Base-by-base conservation (phyloP, 2,113 vertebrate species). In the Dipodomys spectabilis region DNA sequence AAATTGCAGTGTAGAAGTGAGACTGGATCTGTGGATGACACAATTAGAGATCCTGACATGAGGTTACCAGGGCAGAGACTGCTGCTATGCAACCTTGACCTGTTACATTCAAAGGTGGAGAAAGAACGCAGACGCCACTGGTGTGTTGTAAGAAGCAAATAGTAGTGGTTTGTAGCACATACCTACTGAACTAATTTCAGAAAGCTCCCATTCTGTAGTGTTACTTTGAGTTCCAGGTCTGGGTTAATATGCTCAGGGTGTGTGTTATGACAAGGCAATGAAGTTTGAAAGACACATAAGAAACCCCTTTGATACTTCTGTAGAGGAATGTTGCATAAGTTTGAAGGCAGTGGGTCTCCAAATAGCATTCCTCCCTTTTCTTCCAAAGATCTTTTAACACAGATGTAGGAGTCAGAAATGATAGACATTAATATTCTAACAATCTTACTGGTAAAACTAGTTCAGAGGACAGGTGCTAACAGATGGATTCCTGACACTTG, bases 11-110 rank as follows among this genome's bases (percentile, higher is more conserved):
- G 6, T 44, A 27, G 57, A 32, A 92, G 65, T 82, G 82, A 71
- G 67, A 57, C 16, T 35, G 64, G 22, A 64, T 88, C 94, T 77
- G 39, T 80, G 27, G 0, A 93, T 11, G 79, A 88, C 90, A 86
- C 82, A 93, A 83, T 92, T 64, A 92, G 73, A 93, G n/a, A 77
- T 6, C 16, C 68, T 67, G 92, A 92, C 90, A 62, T 1, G n/a
- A 25, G 65, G 93, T 96, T 49, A 79, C 69, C 10, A 35, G 12
- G 23, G 39, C 39, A 62, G 67, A 94, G 28, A 39, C 28, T 15
- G 44, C 85, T 73, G 85, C 57, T 77, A 10, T 53, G 65, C 53
- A 27, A 93, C 64, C 53, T 77, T 94, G 88, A 93, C 85, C 92
- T 45, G 35, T 53, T 65, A 30, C 30, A 44, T 82, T 90, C 86